Percentiles rank a stretch among this genome's conserved stretches.
These are phyloP conservation scores for Percopsis omiscomaycus DNA, from an alignment of 2,797 vertebrate species.

Conservation along the genomic window DNA sequence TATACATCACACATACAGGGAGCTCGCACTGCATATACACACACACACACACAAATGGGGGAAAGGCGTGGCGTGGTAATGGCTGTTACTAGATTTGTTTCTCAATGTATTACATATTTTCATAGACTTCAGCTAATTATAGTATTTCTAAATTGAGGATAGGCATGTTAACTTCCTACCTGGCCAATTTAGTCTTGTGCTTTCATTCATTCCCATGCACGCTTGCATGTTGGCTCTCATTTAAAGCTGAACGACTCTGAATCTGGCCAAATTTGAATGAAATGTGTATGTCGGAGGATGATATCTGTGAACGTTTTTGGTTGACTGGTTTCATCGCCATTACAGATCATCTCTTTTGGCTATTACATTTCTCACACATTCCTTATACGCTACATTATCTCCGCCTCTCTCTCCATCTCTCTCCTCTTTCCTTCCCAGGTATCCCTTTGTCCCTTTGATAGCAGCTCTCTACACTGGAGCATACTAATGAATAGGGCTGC, in stretches of 20 bases:
- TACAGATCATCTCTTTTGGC: conserved; percentile 5
- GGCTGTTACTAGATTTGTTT: conserved; percentile 15
- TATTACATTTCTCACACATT: conserved; percentile 7
- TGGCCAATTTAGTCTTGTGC: background rate
- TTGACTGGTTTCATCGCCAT: background rate
- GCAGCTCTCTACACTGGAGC: conserved; percentile 56
- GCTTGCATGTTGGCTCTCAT: background rate
- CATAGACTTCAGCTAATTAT: background rate
- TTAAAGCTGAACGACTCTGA: conserved; percentile 11
- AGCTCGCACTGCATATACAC: conserved; percentile 30
- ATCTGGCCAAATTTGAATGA: conserved; percentile 8
- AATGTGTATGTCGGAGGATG: background rate
- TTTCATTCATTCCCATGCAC: background rate
- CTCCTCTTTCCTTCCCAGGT: conserved; percentile 12
- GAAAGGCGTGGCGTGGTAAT: conserved; percentile 12
- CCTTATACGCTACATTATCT: conserved; percentile 11
- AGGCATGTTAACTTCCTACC: background rate
- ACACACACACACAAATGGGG: conserved; percentile 12
- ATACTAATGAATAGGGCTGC: conserved; percentile 60
- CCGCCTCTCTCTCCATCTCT: conserved; percentile 33
- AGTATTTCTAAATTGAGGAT: conserved; percentile 1
- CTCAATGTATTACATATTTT: conserved; percentile 21
- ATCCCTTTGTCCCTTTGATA: conserved; percentile 44
- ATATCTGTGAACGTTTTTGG: background rate
- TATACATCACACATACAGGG: conserved; percentile 57